These are phyloP conservation scores for Leptinotarsa undecemlineata DNA, from an alignment of 1,140 invertebrate species.

Conservation along the genomic window DNA sequence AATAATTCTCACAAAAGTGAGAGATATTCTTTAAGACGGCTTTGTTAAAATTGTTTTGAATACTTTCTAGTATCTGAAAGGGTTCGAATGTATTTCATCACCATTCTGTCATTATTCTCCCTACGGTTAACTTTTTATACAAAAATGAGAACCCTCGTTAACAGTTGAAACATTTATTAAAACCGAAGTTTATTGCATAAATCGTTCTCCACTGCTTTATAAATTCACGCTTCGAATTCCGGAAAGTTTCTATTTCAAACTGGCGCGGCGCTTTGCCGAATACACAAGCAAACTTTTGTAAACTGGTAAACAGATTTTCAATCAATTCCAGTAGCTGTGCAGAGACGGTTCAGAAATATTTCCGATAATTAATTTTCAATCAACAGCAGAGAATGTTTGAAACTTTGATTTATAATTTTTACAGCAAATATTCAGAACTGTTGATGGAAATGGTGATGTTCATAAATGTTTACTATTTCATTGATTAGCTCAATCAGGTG, in stretches of 20 bases:
- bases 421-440: too few species aligned
- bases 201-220: conserved; percentile 12
- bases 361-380: conserved; percentile 5
- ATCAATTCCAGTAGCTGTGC: conserved; percentile 17
- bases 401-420: neutral
- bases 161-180: conserved; percentile 22
- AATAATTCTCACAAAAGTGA: too few species aligned
- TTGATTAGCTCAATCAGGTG: too few species aligned
- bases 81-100: neutral
- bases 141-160: conserved; percentile 5
- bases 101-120: neutral
- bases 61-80: neutral
- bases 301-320: conserved; percentile 37
- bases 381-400: neutral
- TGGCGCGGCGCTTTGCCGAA: conserved; percentile 32
- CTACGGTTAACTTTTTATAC: neutral
- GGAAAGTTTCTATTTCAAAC: conserved; percentile 19
- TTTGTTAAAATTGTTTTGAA: too few species aligned
- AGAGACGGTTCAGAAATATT: conserved; percentile 1
- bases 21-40: too few species aligned
- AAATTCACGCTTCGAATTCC: conserved; percentile 4
- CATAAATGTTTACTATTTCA: too few species aligned
- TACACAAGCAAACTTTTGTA: conserved; percentile 29
- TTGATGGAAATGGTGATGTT: too few species aligned
- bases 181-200: conserved; percentile 21